Conservation (phyloP, 2,888 invertebrate genomes). For the Dryobota labecula region DNA sequence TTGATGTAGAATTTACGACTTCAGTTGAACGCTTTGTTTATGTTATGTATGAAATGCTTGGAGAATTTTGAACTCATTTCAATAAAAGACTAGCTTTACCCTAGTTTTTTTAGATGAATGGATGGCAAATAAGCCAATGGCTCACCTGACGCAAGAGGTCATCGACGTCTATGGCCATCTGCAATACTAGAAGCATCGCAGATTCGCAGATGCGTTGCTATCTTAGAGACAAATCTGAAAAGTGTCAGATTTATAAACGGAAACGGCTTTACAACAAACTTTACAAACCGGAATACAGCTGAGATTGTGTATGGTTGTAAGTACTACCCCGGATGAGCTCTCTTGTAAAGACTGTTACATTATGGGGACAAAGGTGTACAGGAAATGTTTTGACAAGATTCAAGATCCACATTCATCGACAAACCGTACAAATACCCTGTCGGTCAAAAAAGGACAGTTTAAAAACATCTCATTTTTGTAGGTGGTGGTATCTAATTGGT, state of each 20-base stretch:
- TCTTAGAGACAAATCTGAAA: not conserved
- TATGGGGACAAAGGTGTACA: not conserved
- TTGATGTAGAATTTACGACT: slow-evolving; percentile 33
- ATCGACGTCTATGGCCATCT: not conserved
- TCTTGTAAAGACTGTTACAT: not conserved
- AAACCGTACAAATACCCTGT: too few species aligned
- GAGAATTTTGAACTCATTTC: not conserved
- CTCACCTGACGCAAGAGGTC: not conserved
- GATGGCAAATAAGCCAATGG: not conserved
- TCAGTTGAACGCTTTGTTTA: slow-evolving; percentile 1
- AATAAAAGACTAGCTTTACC: not conserved
- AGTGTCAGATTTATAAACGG: too few species aligned
- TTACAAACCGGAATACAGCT: not conserved
- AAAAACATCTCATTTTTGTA: too few species aligned
- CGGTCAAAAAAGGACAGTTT: too few species aligned
- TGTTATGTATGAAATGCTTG: not conserved
- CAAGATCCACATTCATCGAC: too few species aligned
- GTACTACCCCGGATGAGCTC: not conserved
- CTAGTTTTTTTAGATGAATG: not conserved
- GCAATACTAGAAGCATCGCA: not conserved
- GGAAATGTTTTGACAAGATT: not conserved
- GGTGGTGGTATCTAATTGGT: too few species aligned
- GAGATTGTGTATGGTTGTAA: fast-evolving
- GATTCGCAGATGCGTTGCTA: not conserved
- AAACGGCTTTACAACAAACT: not conserved